Base-by-base conservation (phyloP, 2,113 vertebrate genomes). In the Crotalus helleri region DNA sequence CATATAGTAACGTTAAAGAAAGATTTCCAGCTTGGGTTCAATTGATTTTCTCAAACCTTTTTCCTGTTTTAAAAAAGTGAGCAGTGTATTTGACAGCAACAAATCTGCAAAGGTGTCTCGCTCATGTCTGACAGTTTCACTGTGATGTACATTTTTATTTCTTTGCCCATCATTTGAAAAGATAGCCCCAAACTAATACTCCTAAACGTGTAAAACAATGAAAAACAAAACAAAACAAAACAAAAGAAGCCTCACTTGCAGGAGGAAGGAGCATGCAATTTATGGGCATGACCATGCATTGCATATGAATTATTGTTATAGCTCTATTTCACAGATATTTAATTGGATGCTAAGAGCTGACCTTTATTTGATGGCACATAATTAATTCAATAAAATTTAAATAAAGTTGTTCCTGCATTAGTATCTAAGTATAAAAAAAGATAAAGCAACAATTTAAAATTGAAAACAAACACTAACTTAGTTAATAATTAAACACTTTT, bases 1-100 rank as follows among this genome's bases (percentile, higher is more conserved):
- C 10, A 64, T 19, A 87, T 15, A 12, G 1, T 59, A 61, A 33
- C 3, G 1, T 54, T 93, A 59, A 87, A 13, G 12, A 86, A 53
- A 54, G 3, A 0, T 85, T 91, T 55, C 17, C 17, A 90, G 2
- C 11, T 51, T 39, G 92, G 49, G 39, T 33, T 2, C 24, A 57
- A 8, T 0, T 0, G 3, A 51, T 55, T 58, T 57, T 61, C 44
- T 51, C 46, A 87, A 33, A 69, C 19, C 2, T 29, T 1, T 44
- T 13, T 88, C 23, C 92, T 91, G 64, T 54, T 12, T 89, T 44
- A 81, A 44, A 81, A 39, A 81, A 44, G 33, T 0, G 13, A 3
- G 2, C 39, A 85, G n/a, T 2, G 59, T 3, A 0, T 46, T 5
- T 88, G 74, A 58, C 91, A 94, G 13, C 85, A 94, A 91, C 54